These are phyloP conservation scores for Dolomedes plantarius DNA, from an alignment of 2,888 invertebrate genomes.

Conservation along the genomic window DNA sequence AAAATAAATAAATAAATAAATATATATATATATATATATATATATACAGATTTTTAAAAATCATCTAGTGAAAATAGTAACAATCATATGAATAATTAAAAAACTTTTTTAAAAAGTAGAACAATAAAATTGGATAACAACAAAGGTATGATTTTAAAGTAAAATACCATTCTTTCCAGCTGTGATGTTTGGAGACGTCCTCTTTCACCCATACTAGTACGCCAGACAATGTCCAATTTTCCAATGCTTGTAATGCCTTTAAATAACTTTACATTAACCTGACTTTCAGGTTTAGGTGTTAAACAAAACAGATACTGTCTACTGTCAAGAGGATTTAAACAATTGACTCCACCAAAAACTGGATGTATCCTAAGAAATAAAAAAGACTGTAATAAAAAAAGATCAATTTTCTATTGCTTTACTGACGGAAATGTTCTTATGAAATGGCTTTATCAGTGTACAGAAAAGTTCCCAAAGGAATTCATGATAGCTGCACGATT, in stretches of 20 bases:
- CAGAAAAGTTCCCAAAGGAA: too few relatives aligned
- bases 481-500: too few relatives aligned
- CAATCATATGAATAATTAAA: too few relatives aligned
- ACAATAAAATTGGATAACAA: too few relatives aligned
- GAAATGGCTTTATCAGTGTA: too few relatives aligned
- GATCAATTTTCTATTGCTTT: too few relatives aligned
- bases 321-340: constrained; percentile 90
- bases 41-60: not conserved
- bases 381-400: too few relatives aligned
- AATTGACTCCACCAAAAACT: constrained; percentile 78
- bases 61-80: constrained; percentile 16
- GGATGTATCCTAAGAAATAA: constrained; percentile 63
- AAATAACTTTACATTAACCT: constrained; percentile 86
- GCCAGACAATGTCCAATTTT: constrained; percentile 98
- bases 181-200: constrained; percentile 98
- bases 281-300: constrained; percentile 85
- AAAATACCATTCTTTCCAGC: constrained; percentile 88
- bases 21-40: too few relatives aligned
- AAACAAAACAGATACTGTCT: constrained; percentile 96
- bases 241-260: constrained; percentile 92
- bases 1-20: too few relatives aligned
- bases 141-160: too few relatives aligned
- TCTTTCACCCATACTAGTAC: constrained; percentile 96
- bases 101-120: too few relatives aligned
- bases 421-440: too few relatives aligned